These are phyloP conservation scores for Galeopsomyia nigrocyanea DNA, from an alignment of 2,888 invertebrate genomes.

Conservation along the genomic window DNA sequence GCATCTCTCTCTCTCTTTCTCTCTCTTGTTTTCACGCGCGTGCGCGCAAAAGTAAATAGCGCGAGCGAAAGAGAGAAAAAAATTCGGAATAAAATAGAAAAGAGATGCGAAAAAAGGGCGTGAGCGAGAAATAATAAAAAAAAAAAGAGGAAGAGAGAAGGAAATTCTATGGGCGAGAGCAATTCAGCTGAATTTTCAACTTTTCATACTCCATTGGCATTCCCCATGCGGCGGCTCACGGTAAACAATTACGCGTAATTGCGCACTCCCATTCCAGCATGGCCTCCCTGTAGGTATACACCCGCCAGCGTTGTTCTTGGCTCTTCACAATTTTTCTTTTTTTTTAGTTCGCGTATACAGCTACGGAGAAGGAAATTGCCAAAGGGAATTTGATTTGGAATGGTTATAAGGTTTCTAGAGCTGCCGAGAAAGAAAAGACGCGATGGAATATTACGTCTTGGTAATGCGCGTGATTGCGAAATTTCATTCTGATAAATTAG, in stretches of 20 bases:
- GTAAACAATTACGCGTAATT: conserved; percentile 44
- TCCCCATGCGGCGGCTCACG: conserved; percentile 15
- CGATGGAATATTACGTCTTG: no score
- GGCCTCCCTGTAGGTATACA: conserved; percentile 8
- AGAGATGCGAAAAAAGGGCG: conserved; percentile 2
- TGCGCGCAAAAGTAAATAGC: conserved; percentile 3
- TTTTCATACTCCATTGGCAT: conserved; percentile 40
- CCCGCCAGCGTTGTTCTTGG: conserved; percentile 9
- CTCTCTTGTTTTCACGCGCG: no score
- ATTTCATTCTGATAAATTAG: conserved; percentile 1
- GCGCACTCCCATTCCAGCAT: conserved; percentile 27
- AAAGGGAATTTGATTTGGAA: no score
- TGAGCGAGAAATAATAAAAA: neutral
- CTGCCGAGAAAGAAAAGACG: no score
- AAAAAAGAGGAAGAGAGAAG: neutral
- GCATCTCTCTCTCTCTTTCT: no score
- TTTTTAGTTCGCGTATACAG: neutral
- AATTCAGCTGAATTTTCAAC: conserved; percentile 28
- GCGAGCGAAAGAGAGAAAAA: neutral
- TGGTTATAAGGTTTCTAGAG: no score
- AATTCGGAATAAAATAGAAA: neutral
- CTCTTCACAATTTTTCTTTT: neutral
- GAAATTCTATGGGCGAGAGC: conserved; percentile 18
- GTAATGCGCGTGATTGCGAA: conserved; percentile 1
- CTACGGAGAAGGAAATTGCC: no score